phyloP scores from a whole-genome alignment of 2,113 vertebrate species.

The Pelusios castaneus region DNA sequence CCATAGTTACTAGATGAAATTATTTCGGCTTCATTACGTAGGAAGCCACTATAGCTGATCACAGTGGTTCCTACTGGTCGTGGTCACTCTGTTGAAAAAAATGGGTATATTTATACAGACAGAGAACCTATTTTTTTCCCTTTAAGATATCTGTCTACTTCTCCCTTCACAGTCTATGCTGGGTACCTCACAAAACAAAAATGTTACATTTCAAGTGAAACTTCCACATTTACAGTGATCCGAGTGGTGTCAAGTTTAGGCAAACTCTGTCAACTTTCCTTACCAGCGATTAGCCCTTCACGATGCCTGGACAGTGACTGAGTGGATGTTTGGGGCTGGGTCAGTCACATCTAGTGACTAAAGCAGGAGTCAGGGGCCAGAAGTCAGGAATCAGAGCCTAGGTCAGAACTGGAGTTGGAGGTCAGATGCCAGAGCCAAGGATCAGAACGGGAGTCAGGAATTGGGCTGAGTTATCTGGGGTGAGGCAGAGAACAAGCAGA shows the following conservation, averaged over 20 bases:
- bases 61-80: rapidly evolving
- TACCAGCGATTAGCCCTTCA: not conserved
- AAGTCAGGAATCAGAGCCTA: not conserved
- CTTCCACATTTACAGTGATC: not conserved
- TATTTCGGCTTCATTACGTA: rapidly evolving
- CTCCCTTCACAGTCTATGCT: not conserved
- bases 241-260: not conserved
- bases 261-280: not conserved
- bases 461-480: no score
- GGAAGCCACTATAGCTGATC: rapidly evolving
- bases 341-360: not conserved
- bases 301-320: not conserved
- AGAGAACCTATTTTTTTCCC: not conserved
- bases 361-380: not conserved
- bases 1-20: not conserved
- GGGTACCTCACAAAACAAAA: not conserved
- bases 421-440: not conserved
- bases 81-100: not conserved
- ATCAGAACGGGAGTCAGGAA: not conserved
- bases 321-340: not conserved
- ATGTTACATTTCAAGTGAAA: not conserved
- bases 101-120: not conserved
- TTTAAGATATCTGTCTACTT: not conserved
- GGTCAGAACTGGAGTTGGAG: not conserved
- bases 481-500: not conserved